Conservation (phyloP, 2,797 vertebrate species). For the Pagetopsis macropterus region DNA sequence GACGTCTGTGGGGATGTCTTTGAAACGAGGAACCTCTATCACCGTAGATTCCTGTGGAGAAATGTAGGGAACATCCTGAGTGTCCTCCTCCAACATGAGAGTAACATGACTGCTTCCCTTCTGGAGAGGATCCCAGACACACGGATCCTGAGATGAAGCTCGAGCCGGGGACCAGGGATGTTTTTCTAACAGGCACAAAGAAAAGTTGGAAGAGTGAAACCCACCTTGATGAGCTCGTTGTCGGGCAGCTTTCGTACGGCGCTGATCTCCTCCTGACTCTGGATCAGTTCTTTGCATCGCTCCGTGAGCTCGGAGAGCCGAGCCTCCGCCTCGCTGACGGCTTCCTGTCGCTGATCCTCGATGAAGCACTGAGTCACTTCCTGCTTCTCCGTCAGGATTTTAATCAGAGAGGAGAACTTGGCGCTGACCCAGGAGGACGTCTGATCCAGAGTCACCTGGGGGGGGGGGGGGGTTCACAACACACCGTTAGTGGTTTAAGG, state of each 20-base stretch:
- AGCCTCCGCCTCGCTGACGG: slow-evolving; percentile 67
- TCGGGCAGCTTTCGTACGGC: slow-evolving; percentile 68
- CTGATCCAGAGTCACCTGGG: slow-evolving; percentile 81
- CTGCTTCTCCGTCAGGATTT: slow-evolving; percentile 80
- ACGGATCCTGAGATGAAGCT: too few relatives aligned
- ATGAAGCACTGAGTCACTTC: slow-evolving; percentile 72
- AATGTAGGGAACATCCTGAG: accelerated
- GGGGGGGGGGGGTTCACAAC: background rate
- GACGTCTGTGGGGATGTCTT: slow-evolving; percentile 71
- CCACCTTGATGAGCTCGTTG: slow-evolving; percentile 81
- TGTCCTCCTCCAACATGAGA: too few relatives aligned
- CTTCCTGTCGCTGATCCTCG: slow-evolving; percentile 66
- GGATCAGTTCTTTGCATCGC: slow-evolving; percentile 61
- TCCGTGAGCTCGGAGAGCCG: slow-evolving; percentile 70
- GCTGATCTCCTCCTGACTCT: slow-evolving; percentile 74
- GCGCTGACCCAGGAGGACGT: slow-evolving; percentile 77
- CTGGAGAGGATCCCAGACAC: too few relatives aligned
- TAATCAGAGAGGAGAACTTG: slow-evolving; percentile 81
- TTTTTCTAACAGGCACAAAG: too few relatives aligned
- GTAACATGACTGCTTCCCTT: too few relatives aligned
- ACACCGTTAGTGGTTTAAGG: background rate
- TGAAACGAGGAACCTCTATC: slow-evolving; percentile 76
- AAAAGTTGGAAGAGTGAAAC: background rate
- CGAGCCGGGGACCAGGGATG: too few relatives aligned
- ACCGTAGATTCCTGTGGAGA: slow-evolving; percentile 75